phyloP scores from a whole-genome alignment of 2,888 invertebrate genomes.

The Monochamus alternatus region DNA sequence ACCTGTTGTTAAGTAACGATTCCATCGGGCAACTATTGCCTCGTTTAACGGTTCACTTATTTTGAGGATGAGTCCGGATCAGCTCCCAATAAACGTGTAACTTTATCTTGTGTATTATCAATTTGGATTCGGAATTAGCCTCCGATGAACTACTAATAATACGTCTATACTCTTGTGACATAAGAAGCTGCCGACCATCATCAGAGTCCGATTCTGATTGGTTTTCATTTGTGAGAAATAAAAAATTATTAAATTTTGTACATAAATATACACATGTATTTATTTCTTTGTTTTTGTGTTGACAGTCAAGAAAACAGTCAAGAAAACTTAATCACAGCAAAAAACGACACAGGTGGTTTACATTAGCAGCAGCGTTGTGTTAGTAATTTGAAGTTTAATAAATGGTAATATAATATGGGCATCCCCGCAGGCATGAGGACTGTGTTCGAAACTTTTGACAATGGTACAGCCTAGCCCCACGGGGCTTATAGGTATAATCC shows the following conservation, averaged over 20 bases:
- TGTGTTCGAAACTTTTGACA: not conserved
- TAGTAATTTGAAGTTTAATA: not conserved
- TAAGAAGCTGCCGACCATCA: not conserved
- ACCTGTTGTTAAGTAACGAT: not conserved
- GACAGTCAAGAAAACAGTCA: no score
- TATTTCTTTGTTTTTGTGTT: not conserved
- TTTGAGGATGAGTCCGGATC: not conserved
- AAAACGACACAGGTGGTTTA: not conserved
- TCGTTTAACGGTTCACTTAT: slow-evolving; percentile 2
- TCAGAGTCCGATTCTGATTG: not conserved
- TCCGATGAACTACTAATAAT: not conserved
- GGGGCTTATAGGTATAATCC: not conserved
- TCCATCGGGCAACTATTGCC: slow-evolving; percentile 4
- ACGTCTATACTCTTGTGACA: not conserved
- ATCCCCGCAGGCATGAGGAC: not conserved
- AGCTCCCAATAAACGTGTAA: not conserved
- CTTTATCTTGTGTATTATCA: not conserved
- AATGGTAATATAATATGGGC: not conserved
- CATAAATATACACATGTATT: not conserved
- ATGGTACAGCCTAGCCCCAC: not conserved
- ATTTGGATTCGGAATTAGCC: not conserved
- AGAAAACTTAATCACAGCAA: not conserved
- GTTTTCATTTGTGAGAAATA: not conserved
- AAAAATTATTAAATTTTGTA: not conserved
- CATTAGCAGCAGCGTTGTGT: not conserved